Percentiles rank a stretch among this genome's conserved stretches.
These are phyloP conservation scores for Peromyscus melanophrys DNA, from an alignment of 2,797 vertebrate species.

Conservation along the genomic window DNA sequence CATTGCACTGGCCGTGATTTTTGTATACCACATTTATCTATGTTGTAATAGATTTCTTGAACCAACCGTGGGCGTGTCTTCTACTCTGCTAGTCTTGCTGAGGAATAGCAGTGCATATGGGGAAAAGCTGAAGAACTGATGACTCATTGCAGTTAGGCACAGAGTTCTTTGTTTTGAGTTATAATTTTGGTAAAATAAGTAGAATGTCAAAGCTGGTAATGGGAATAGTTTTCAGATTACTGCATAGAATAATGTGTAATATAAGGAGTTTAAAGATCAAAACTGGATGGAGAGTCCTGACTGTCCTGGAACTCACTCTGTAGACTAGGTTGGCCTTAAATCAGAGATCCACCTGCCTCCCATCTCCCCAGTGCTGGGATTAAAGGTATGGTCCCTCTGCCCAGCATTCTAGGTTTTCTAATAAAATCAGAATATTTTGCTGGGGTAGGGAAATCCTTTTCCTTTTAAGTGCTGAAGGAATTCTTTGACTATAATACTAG, in stretches of 20 bases:
- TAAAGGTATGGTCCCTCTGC: background rate
- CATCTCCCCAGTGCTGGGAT: background rate
- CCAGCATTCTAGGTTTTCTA: background rate
- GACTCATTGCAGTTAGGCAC: background rate
- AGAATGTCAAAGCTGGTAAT: background rate
- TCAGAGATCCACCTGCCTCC: background rate
- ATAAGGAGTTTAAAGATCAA: background rate
- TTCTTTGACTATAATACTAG: background rate
- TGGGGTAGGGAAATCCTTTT: background rate
- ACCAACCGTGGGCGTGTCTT: background rate
- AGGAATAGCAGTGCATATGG: background rate
- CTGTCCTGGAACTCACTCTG: background rate
- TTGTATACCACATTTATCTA: background rate
- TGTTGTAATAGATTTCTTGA: background rate
- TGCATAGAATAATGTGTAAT: background rate
- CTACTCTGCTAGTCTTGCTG: background rate
- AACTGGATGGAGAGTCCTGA: background rate
- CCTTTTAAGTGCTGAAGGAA: background rate
- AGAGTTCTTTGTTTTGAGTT: background rate
- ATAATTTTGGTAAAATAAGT: background rate
- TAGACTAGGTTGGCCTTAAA: background rate
- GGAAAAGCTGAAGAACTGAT: background rate
- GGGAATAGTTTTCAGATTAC: background rate
- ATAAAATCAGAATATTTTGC: background rate
- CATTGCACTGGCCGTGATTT: background rate